Evolutionary conservation across 2,113 vertebrate genomes (phyloP), one percentile per base, ranked within the genome.

Genomic region (Spermophilus dauricus): DNA sequence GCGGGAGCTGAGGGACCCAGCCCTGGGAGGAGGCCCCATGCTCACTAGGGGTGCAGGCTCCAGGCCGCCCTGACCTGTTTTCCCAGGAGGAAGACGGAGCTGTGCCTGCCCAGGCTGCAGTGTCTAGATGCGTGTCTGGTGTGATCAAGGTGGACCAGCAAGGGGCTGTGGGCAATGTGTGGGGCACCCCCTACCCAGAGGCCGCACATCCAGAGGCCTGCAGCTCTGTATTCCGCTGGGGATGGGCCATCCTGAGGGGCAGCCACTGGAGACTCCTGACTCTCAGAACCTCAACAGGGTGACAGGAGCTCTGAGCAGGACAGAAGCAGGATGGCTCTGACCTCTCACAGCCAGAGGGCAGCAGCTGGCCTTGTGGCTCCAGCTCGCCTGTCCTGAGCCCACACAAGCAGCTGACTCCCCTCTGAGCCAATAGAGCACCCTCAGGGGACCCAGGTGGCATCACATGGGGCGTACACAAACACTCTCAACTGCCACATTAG

Each of bases 161-260:
- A 34, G 42, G 56, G 42, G 34, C 42, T 10, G 67, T 51, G 0
- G 8, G 56, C 30, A 12, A 4, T 0, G 16, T n/a, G 1, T 0
- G 2, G 39, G n/a, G 11, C 0, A 22, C 28, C 77, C 42, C 2
- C 34, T 45, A 45, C 45, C 45, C 45, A 45, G 45, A 42, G 5
- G 42, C 42, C 42, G 5, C 42, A 42, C 42, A 42, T 5, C 12
- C 17, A 20, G 28, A 28, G 61, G 39, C 30, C 8, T 77, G 26
- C 65, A 20, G 20, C 0, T 0, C 1, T 2, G 39, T 53, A 67
- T 8, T 4, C 45, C 0, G 3, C 16, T 32, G 0, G 53, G 32
- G 11, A 10, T 1, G 14, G n/a, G 63, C 22, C 58, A 8, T 0
- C 28, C 76, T 4, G n/a, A 53, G 61, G 67, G 51, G 16, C 72